Conservation (phyloP, 92 coral and sea anemone genomes). For the Hydrozoanthus gracilis region DNA sequence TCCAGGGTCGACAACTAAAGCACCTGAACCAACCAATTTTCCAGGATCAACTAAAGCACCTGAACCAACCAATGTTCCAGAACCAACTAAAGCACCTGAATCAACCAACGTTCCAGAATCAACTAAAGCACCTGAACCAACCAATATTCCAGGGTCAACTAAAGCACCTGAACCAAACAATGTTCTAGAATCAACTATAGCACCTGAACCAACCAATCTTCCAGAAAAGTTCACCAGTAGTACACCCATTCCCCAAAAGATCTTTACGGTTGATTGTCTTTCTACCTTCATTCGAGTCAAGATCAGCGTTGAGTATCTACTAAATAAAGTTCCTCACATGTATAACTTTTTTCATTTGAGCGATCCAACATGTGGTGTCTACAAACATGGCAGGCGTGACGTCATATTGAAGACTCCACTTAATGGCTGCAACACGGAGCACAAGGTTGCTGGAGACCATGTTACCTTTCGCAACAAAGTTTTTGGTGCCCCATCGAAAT, state of each 20-base stretch:
- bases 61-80: neutral
- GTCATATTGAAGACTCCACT: conserved; percentile 62
- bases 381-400: neutral
- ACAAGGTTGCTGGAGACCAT: conserved; percentile 44
- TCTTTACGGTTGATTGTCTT: conserved; percentile 14
- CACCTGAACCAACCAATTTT: neutral
- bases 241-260: neutral
- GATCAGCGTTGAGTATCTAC: neutral
- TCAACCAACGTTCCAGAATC: neutral
- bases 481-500: conserved; percentile 16
- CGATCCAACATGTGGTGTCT: conserved; percentile 67
- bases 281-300: conserved; percentile 25
- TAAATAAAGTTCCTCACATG: neutral
- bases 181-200: neutral
- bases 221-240: neutral
- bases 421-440: conserved; percentile 66
- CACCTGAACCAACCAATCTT: conserved; percentile 1
- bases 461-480: conserved; percentile 31
- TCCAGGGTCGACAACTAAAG: neutral
- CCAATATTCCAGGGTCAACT: too few relatives aligned
- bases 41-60: neutral
- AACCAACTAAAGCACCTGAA: neutral
- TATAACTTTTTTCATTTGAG: conserved; percentile 57
- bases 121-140: neutral
- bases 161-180: neutral